Evolutionary conservation across 2,888 invertebrate genomes (phyloP).

Genomic region (Argynnis bischoffii): DNA sequence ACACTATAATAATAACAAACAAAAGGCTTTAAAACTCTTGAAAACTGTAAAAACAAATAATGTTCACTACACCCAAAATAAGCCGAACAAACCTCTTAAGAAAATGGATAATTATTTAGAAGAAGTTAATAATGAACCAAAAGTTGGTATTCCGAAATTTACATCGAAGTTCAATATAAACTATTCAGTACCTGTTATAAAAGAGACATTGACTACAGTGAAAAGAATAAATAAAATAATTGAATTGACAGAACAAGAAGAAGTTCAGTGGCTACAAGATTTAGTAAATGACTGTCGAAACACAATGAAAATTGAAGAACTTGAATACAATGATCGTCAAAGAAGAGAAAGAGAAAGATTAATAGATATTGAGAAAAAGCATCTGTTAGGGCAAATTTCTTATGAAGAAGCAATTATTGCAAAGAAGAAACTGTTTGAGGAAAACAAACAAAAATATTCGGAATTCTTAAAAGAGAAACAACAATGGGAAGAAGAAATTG

Average conservation of each 20-base stretch:
- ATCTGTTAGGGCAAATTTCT: conserved; percentile 81
- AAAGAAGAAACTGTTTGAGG: conserved; percentile 71
- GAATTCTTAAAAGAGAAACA: conserved; percentile 76
- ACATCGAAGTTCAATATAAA: conserved; percentile 41
- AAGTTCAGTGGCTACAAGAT: conserved; percentile 77
- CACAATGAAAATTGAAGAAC: conserved; percentile 62
- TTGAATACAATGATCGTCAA: conserved; percentile 72
- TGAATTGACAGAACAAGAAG: conserved; percentile 69
- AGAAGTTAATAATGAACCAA: conserved; percentile 50
- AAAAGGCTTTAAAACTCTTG: conserved; percentile 58
- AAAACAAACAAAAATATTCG: conserved; percentile 77
- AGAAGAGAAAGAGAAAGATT: conserved; percentile 74
- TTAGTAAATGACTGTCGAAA: conserved; percentile 73
- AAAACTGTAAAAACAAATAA: conserved; percentile 59
- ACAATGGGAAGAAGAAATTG: conserved; percentile 73
- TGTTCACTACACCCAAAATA: conserved; percentile 57
- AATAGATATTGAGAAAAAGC: conserved; percentile 82
- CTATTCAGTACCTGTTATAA: conserved; percentile 51
- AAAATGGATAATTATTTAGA: conserved; percentile 52
- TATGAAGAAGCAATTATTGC: conserved; percentile 83
- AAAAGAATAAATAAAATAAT: conserved; percentile 78
- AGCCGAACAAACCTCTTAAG: conserved; percentile 55
- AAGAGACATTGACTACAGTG: conserved; percentile 75
- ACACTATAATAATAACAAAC: conserved; percentile 63
- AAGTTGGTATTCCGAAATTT: conserved; percentile 47